Evolutionary conservation across 2,888 invertebrate genomes (phyloP).

Genomic region (Heliconius aoede): DNA sequence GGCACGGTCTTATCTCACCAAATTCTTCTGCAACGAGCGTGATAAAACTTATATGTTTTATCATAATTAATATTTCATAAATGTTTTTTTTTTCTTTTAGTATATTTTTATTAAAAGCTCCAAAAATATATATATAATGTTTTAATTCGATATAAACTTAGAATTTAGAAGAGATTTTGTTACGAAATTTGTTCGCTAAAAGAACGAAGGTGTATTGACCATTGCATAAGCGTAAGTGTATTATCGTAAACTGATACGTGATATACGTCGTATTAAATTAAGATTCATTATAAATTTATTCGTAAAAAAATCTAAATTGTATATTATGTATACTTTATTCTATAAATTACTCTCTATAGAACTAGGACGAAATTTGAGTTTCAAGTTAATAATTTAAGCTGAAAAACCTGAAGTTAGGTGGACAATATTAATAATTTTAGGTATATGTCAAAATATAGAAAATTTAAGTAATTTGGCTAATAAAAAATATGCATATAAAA

Average conservation of each 20-base stretch:
- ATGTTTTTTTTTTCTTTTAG: too few relatives aligned
- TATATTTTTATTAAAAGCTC: too few relatives aligned
- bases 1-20: conserved; percentile 34
- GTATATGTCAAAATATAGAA: background rate
- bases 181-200: too few relatives aligned
- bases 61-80: too few relatives aligned
- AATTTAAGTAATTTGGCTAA: background rate
- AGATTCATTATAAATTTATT: background rate
- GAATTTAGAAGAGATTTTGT: too few relatives aligned
- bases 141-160: too few relatives aligned
- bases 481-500: background rate
- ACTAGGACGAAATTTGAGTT: background rate
- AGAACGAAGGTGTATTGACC: too few relatives aligned
- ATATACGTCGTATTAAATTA: background rate
- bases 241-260: background rate
- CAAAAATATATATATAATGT: too few relatives aligned
- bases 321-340: too few relatives aligned
- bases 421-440: background rate
- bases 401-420: background rate
- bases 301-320: background rate
- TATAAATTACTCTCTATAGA: too few relatives aligned
- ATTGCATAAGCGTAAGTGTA: background rate
- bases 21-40: conserved; percentile 26
- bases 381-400: background rate
- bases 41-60: conserved; percentile 19